phyloP scores from a whole-genome alignment of 1,140 invertebrate genomes.

The Scaptomyza pallida region DNA sequence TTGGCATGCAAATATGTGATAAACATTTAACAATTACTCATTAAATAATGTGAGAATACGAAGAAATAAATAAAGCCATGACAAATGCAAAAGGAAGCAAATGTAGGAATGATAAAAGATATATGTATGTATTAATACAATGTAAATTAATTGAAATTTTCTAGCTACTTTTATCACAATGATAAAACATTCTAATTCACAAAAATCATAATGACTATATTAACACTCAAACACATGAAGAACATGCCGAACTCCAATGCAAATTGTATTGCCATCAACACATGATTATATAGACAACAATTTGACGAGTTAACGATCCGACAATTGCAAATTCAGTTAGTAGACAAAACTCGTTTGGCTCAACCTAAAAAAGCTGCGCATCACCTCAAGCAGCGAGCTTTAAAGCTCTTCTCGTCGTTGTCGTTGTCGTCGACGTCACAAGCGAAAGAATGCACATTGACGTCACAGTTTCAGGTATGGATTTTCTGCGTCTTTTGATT shows the following conservation, averaged over 20 bases:
- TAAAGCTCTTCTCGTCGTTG: no score
- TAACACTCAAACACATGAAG: slow-evolving; percentile 53
- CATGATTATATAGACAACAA: slow-evolving; percentile 12
- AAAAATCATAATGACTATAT: slow-evolving; percentile 51
- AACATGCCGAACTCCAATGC: slow-evolving; percentile 3
- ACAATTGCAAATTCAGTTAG: slow-evolving; percentile 53
- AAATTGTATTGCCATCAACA: neutral
- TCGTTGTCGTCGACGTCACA: slow-evolving; percentile 58
- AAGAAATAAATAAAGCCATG: neutral
- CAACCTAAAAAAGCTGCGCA: slow-evolving; percentile 17
- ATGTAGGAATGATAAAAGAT: no score
- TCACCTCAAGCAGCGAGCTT: neutral
- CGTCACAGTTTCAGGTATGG: slow-evolving; percentile 44
- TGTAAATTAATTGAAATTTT: no score
- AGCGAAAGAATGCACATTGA: slow-evolving; percentile 40
- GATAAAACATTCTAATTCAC: neutral
- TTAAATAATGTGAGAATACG: neutral
- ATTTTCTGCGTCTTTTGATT: neutral
- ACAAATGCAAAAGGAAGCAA: no score
- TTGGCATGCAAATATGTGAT: neutral
- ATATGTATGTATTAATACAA: no score
- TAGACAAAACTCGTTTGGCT: slow-evolving; percentile 50
- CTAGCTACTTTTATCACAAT: no score
- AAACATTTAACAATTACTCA: slow-evolving; percentile 24
- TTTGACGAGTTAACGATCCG: slow-evolving; percentile 59